These are phyloP conservation scores for Malacosoma neustria DNA, from an alignment of 2,888 invertebrate genomes.

Conservation along the genomic window DNA sequence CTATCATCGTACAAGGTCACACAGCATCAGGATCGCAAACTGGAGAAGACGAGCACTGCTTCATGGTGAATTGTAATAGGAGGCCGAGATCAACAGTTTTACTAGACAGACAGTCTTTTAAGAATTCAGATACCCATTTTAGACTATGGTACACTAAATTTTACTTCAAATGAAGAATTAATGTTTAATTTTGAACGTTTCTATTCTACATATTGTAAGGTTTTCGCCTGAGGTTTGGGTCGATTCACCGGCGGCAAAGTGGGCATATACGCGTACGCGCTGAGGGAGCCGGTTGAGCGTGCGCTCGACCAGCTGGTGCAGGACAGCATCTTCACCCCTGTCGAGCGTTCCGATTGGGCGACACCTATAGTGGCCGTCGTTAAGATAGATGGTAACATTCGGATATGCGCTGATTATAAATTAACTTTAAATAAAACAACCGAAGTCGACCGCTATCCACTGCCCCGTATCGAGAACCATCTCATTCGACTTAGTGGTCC, in stretches of 20 bases:
- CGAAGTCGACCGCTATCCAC: slow-evolving; percentile 19
- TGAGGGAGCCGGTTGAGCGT: slow-evolving; percentile 14
- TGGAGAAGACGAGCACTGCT: too few species aligned
- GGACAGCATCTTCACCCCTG: slow-evolving; percentile 16
- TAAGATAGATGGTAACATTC: slow-evolving; percentile 18
- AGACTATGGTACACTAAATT: too few species aligned
- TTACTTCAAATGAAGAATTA: too few species aligned
- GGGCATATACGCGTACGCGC: slow-evolving; percentile 12
- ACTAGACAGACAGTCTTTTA: too few species aligned
- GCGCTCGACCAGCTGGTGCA: slow-evolving; percentile 9
- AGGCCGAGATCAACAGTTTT: too few species aligned
- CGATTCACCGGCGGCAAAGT: slow-evolving; percentile 17
- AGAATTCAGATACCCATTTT: too few species aligned
- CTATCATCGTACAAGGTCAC: too few species aligned
- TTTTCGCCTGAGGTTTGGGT: slow-evolving; percentile 18
- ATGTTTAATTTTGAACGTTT: slow-evolving; percentile 2
- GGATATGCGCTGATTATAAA: slow-evolving; percentile 21
- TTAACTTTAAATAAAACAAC: slow-evolving; percentile 17
- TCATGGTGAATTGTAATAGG: too few species aligned
- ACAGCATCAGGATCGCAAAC: too few species aligned
- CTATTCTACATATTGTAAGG: slow-evolving; percentile 17
- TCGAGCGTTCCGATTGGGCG: slow-evolving; percentile 18
- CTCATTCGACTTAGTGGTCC: slow-evolving; percentile 11
- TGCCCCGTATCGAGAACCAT: slow-evolving; percentile 16
- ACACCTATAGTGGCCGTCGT: slow-evolving; percentile 18